These are phyloP conservation scores for Adoxophyes honmai DNA, from an alignment of 1,140 invertebrate genomes.

Conservation along the genomic window DNA sequence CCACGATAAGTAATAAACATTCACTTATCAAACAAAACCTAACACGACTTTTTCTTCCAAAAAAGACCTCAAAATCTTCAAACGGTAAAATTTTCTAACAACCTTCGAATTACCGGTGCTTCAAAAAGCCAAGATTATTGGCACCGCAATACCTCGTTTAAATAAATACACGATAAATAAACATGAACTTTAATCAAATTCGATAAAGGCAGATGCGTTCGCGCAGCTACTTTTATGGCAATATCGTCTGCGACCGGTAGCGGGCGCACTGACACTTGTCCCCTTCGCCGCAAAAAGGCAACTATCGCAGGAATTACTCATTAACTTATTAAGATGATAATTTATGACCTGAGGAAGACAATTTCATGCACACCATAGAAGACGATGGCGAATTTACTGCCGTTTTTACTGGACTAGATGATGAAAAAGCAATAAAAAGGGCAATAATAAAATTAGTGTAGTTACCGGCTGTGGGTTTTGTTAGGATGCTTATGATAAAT, in stretches of 20 bases:
- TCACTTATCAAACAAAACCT: too few relatives aligned
- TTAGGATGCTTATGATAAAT: not conserved
- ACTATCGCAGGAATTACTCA: slow-evolving; percentile 69
- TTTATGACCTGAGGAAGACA: slow-evolving; percentile 60
- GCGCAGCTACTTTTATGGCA: slow-evolving; percentile 49
- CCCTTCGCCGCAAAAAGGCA: slow-evolving; percentile 48
- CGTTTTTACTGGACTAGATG: slow-evolving; percentile 20
- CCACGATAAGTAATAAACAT: too few relatives aligned
- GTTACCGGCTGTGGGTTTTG: slow-evolving; percentile 6
- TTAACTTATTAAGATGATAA: slow-evolving; percentile 75
- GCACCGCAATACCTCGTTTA: slow-evolving; percentile 32
- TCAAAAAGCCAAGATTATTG: slow-evolving; percentile 33
- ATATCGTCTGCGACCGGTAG: slow-evolving; percentile 48
- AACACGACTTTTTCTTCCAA: too few relatives aligned
- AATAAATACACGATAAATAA: slow-evolving; percentile 67
- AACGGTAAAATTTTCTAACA: too few relatives aligned
- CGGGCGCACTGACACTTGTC: slow-evolving; percentile 43
- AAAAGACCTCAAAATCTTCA: too few relatives aligned
- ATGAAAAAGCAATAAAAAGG: slow-evolving; percentile 5
- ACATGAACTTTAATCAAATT: slow-evolving; percentile 75
- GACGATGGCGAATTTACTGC: slow-evolving; percentile 26
- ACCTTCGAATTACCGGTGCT: too few relatives aligned
- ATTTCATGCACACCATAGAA: slow-evolving; percentile 52
- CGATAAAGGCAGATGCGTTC: slow-evolving; percentile 67
- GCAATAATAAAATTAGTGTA: slow-evolving; percentile 12